Conservation (phyloP, 2,888 invertebrate genomes). For the Leptinotarsa juncta region DNA sequence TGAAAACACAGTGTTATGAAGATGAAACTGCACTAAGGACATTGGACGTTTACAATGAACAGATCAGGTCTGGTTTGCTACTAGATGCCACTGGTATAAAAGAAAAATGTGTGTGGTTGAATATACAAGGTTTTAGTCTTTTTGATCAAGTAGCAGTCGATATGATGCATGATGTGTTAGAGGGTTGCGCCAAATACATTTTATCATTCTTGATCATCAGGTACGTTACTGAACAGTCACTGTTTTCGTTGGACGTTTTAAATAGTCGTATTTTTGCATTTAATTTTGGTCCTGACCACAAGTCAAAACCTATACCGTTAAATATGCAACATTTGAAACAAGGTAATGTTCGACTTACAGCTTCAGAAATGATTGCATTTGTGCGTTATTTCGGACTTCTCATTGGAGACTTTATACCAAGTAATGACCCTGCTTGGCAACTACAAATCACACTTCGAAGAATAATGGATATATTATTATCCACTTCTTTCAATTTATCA, state of each 20-base stretch:
- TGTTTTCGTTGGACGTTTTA: constrained; percentile 24
- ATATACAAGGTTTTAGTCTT: constrained; percentile 23
- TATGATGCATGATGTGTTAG: constrained; percentile 32
- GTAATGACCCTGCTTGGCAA: constrained; percentile 18
- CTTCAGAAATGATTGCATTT: constrained; percentile 21
- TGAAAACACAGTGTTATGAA: constrained; percentile 24
- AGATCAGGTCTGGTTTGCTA: constrained; percentile 21
- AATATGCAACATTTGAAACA: constrained; percentile 21
- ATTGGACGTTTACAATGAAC: constrained; percentile 22
- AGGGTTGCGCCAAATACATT: constrained; percentile 25
- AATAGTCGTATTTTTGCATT: constrained; percentile 22
- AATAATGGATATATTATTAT: constrained; percentile 22
- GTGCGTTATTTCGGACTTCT: constrained; percentile 21
- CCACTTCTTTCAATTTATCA: constrained; percentile 19
- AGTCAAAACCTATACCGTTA: constrained; percentile 11
- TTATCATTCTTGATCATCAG: constrained; percentile 25
- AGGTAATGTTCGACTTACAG: constrained; percentile 23
- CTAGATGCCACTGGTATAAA: constrained; percentile 25
- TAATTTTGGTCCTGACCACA: constrained; percentile 10
- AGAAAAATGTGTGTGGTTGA: constrained; percentile 25
- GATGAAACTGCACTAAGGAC: constrained; percentile 23
- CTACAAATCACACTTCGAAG: constrained; percentile 18
- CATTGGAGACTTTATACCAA: constrained; percentile 23
- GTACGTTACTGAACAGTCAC: constrained; percentile 23
- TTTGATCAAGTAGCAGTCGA: constrained; percentile 23